These are phyloP conservation scores for Eciton burchellii DNA, from an alignment of 1,140 invertebrate genomes.

Conservation along the genomic window DNA sequence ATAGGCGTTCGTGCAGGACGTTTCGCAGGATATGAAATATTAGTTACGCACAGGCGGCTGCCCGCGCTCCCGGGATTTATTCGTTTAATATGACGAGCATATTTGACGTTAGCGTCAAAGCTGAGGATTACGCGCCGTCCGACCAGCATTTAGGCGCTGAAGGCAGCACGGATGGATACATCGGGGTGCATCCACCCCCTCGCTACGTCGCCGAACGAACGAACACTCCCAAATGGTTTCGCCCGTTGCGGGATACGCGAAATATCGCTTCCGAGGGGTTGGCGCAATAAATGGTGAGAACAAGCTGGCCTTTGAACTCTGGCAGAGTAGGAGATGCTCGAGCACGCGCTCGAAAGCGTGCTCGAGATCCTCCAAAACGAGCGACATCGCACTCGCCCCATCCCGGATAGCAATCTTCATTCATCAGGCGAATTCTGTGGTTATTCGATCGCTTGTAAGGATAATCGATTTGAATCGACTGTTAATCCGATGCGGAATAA, in stretches of 20 bases:
- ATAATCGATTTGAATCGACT: constrained; percentile 4
- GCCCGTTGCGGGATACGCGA: not conserved
- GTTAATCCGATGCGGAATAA: constrained; percentile 12
- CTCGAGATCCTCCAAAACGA: constrained; percentile 34
- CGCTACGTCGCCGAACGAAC: not conserved
- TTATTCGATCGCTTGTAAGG: constrained; percentile 29
- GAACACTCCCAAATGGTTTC: not conserved
- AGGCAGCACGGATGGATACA: not conserved
- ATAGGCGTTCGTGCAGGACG: no score
- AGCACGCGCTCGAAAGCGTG: constrained; percentile 3
- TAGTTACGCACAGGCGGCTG: not conserved
- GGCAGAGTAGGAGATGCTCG: constrained; percentile 22
- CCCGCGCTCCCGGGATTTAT: constrained; percentile 5
- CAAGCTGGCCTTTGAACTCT: constrained; percentile 49
- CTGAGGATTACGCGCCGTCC: not conserved
- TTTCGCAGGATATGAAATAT: not conserved
- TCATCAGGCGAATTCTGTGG: constrained; percentile 43
- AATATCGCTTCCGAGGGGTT: not conserved
- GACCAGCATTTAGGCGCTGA: not conserved
- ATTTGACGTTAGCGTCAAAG: not conserved
- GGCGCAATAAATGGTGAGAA: constrained; percentile 19
- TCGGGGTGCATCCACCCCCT: not conserved
- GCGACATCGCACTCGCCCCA: not conserved
- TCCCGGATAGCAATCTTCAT: constrained; percentile 35
- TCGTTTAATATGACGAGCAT: not conserved